These are phyloP conservation scores for Elephantulus edwardii DNA, from an alignment of 2,113 vertebrate species.

Conservation along the genomic window DNA sequence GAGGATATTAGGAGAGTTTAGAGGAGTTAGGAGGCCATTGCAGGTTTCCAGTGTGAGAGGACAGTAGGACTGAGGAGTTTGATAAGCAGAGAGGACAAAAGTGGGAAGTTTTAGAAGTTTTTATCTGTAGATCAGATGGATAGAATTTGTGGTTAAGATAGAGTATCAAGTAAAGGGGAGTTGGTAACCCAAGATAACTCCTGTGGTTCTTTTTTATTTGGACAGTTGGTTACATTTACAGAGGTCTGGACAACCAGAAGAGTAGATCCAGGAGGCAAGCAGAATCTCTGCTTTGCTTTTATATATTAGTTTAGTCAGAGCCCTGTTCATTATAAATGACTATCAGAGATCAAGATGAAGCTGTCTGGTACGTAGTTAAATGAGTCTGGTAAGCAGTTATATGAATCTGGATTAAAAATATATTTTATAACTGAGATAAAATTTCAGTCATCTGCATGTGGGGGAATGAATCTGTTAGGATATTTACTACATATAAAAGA, in stretches of 20 bases:
- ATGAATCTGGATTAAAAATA: not conserved
- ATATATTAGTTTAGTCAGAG: not conserved
- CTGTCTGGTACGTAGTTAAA: not conserved
- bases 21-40: not conserved
- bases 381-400: not conserved
- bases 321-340: not conserved
- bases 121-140: not conserved
- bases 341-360: not conserved
- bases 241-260: not conserved
- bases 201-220: not conserved
- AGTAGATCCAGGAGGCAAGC: not conserved
- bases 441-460: not conserved
- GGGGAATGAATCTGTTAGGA: not conserved
- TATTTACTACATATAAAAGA: not conserved
- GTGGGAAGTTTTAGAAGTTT: not conserved
- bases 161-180: not conserved
- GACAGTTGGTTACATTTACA: not conserved
- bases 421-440: not conserved
- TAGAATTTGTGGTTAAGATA: not conserved
- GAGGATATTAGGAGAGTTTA: not conserved
- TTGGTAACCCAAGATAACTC: not conserved
- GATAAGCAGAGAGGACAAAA: not conserved
- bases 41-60: not conserved
- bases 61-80: not conserved
- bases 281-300: not conserved